Evolutionary conservation across 2,888 invertebrate genomes (phyloP), one percentile per base, ranked within the genome.

Genomic region (Parapristionchus giblindavisi): DNA sequence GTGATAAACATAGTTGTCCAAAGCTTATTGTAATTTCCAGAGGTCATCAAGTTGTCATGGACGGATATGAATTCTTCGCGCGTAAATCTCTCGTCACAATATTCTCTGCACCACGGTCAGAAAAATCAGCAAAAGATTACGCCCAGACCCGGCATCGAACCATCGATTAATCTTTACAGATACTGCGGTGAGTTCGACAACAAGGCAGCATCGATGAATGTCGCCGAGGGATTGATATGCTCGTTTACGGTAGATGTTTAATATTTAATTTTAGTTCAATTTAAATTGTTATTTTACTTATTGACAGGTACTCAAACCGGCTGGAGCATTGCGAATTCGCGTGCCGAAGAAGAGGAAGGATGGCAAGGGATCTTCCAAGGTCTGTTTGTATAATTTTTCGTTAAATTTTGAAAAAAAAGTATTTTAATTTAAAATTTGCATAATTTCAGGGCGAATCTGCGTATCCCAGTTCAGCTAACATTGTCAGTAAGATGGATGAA

Each of bases 61-160:
- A 81, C 56, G 81, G 81, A 14, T 79, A 78, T 68, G 78, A 78
- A 68, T 79, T 81, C 70, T 79, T 79, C 43, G 78, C 77, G 52
- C 65, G 63, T 17, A 61, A 75, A 52, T 58, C 70, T 14, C 78
- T 81, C 60, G 78, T 79, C 43, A 81, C 81, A 24, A 68, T 81
- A 27, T 81, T 81, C 70, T 78, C 78, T 72, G 81, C 81, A 5
- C 78, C 81, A 11, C 77, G 77, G 54, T 80, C 3, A 21, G 27
- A 40, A 29, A 51, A 14, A 24, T n/a, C 8, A 2, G 0, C 21
- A 36, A 34, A 56, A 4, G 43, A 43, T 52, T 34, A 70, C 83
- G 83, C 81, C 82, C 56, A 83, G 84, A 83, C 73, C 85, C 83
- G 83, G 84, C 82, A 84, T 83, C 81, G 83, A 83, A 85, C 84